Base-by-base conservation (phyloP, 2,113 vertebrate genomes). In the Sturnira hondurensis region DNA sequence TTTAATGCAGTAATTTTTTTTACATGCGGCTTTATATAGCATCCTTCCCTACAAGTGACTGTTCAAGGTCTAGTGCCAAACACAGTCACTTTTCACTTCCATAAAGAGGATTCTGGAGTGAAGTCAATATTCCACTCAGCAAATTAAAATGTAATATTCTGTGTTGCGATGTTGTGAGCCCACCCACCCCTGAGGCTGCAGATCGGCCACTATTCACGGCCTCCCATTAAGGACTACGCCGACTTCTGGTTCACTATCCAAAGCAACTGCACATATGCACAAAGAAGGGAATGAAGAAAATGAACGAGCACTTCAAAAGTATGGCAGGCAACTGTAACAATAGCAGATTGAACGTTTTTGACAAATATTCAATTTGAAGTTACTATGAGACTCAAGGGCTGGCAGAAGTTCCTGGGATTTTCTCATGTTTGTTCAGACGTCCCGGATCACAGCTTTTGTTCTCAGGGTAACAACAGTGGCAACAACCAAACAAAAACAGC, bases 91-190 rank as follows among this genome's bases (percentile, higher is more conserved):
- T 80, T 91, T 86, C 63, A 74, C 58, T 93, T 96, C 73, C 14
- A 89, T 43, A 86, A 91, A 71, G 31, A 73, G 31, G 12, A 65
- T 95, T 97, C 52, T 85, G 93, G 70, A 94, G 86, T 45, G n/a
- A 74, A 95, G 52, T 86, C 85, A 91, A 89, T 93, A 91, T 76
- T 92, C 38, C 93, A 58, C 86, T 93, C 91, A 94, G 11, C 77
- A 86, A 86, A 91, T 93, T 96, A 91, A 94, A 96, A 94, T 96
- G 82, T 41, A 95, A 91, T 78, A 89, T 65, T 94, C 85, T 47
- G 26, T 76, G 58, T 54, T 70, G 56, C 58, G 63, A 26, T 47
- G 67, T 47, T 91, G 63, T 74, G 22, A 84, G 54, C 24, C 85
- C 85, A 95, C n/a, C 81, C 20, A 56, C 76, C 89, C 65, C 87